Conservation (phyloP, 2,888 invertebrate genomes). For the Cantharis rufa region DNA sequence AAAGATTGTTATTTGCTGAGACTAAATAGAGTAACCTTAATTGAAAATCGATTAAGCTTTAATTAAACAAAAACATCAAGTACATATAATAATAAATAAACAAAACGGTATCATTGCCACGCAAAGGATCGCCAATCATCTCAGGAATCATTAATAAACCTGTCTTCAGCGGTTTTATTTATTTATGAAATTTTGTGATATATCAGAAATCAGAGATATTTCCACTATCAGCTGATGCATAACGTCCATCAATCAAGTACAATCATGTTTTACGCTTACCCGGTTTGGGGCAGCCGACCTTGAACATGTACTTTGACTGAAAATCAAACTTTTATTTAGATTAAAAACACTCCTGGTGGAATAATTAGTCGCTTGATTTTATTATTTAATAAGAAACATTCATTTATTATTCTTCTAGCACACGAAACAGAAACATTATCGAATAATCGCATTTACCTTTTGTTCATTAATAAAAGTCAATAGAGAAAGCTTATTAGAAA, state of each 20-base stretch:
- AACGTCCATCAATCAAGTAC: no score
- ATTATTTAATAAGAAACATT: background rate
- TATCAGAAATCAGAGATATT: no score
- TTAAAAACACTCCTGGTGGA: background rate
- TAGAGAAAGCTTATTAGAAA: background rate
- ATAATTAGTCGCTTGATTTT: background rate
- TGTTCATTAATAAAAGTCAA: constrained; percentile 4
- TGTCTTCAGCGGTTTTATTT: no score
- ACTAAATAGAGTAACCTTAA: constrained; percentile 5
- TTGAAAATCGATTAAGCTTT: constrained; percentile 3
- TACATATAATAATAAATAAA: background rate
- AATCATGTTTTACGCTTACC: no score
- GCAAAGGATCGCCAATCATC: background rate
- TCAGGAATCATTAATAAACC: no score
- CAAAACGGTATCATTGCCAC: background rate
- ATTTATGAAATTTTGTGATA: no score
- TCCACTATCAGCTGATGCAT: no score
- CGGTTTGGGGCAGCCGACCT: background rate
- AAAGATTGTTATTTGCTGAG: background rate
- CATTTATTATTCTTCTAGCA: background rate
- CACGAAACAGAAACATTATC: background rate
- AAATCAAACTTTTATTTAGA: background rate
- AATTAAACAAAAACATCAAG: background rate
- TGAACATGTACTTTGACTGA: background rate
- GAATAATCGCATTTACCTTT: background rate